Base-by-base conservation (phyloP, 2,113 vertebrate species). In the Upupa epops region DNA sequence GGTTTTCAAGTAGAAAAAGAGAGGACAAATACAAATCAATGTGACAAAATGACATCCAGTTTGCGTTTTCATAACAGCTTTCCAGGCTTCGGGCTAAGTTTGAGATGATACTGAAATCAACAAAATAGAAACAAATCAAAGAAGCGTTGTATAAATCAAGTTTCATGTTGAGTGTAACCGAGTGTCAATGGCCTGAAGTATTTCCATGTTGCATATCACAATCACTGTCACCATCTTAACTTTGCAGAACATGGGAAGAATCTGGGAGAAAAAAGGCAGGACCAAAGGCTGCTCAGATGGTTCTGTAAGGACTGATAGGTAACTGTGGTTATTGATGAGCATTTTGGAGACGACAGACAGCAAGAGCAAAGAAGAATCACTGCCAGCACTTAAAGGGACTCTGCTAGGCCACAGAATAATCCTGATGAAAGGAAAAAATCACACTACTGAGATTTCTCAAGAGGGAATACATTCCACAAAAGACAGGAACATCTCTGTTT, bases 301-400 rank as follows among this genome's bases (percentile, higher is more conserved):
- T n/a, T 89, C 37, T 68, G 22, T 52, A 81, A 72, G 48, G 82
- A 66, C 82, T 72, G 40, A 87, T 61, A 85, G 85, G 90, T 93
- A 64, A 71, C 56, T 78, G 36, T 4, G 8, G 29, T 21, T 81
- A n/a, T 49, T 75, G 73, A 45, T 45, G 49, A 85, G 34, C 72
- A 49, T 79, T 85, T 72, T 54, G 40, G 59, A 92, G 74, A 71
- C 69, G 40, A 63, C 22, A 84, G 81, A 68, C 24, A 56, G 51
- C 48, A 87, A 84, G 70, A 70, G 16, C 84, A 91, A 40, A 65
- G 60, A 66, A 61, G 36, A 89, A 63, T 32, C 64, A 42, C 26
- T 1, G 11, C 37, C 70, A 63, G 56, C 48, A 71, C 58, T 79
- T 85, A 85, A 72, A 89, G 66, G 32, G 46, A 89, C 25, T 54